Conservation (phyloP, 1,140 invertebrate genomes). For the Orchesella cincta region DNA sequence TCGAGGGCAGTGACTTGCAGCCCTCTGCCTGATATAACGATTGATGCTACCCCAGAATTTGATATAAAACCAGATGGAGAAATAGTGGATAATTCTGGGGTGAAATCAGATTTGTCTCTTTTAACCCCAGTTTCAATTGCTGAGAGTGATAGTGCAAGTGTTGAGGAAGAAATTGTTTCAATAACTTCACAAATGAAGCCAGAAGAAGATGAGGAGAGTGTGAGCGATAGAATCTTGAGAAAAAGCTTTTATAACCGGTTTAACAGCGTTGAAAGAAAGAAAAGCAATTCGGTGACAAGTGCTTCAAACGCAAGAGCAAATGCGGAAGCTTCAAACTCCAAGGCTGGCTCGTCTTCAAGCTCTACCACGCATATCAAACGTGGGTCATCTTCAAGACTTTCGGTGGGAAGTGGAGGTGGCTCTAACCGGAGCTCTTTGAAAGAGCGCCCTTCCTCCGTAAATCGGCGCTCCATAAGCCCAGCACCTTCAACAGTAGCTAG, state of each 20-base stretch:
- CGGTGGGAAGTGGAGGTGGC: not conserved
- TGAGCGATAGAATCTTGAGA: slow-evolving; percentile 79
- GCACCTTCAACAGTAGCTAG: slow-evolving; percentile 1
- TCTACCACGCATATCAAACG: not conserved
- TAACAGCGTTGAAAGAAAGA: slow-evolving; percentile 59
- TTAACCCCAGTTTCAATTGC: not conserved
- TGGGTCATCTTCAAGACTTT: not conserved
- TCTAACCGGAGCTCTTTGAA: not conserved
- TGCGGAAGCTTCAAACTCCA: not conserved
- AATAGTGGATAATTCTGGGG: not conserved
- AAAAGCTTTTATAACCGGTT: slow-evolving; percentile 87
- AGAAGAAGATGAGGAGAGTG: slow-evolving; percentile 62
- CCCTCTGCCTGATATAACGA: too few relatives aligned
- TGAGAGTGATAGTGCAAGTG: not conserved
- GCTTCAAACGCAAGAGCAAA: not conserved
- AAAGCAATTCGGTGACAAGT: slow-evolving; percentile 2
- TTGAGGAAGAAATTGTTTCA: not conserved
- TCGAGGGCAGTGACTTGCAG: too few relatives aligned
- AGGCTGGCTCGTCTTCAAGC: not conserved
- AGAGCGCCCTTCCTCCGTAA: not conserved
- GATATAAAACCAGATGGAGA: too few relatives aligned
- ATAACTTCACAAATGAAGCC: not conserved
- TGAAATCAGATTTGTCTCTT: not conserved
- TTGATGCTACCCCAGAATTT: not conserved
- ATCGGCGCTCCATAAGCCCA: slow-evolving; percentile 1